A percentile compares a stretch with the other conserved stretches of the same genome.
Conservation (phyloP, 2,113 vertebrate species). For the Coturnix japonica region DNA sequence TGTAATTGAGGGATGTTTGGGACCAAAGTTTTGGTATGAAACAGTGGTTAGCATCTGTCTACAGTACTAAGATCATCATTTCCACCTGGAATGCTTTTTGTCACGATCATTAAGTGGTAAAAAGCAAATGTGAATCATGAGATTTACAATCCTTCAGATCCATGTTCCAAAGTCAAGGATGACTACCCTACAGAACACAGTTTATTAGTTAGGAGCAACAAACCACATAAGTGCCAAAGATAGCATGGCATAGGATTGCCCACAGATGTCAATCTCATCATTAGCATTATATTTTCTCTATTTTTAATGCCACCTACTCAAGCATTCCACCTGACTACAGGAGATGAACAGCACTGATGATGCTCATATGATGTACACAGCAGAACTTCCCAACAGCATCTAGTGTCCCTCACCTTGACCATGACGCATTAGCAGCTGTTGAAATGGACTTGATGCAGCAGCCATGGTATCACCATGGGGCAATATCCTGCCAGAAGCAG, state of each 20-base stretch:
- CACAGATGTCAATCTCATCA: not conserved
- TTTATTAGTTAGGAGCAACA: not conserved
- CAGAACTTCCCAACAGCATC: not conserved
- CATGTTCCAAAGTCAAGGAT: not conserved
- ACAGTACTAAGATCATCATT: not conserved
- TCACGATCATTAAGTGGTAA: not conserved
- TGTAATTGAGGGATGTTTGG: rapidly evolving
- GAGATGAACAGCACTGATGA: not conserved
- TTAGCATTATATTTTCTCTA: not conserved
- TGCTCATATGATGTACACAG: rapidly evolving
- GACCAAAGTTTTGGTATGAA: not conserved
- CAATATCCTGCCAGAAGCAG: slow-evolving; percentile 42
- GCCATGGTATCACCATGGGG: not conserved
- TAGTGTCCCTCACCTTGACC: not conserved
- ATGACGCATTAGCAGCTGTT: rapidly evolving
- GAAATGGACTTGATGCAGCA: not conserved
- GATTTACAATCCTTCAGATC: not conserved
- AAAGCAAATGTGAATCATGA: not conserved
- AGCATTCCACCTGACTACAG: not conserved
- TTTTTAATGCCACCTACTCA: not conserved
- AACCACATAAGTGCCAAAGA: not conserved
- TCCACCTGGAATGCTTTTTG: not conserved
- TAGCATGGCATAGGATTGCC: not conserved
- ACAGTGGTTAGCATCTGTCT: not conserved
- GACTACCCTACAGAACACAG: not conserved